These are phyloP conservation scores for Ectropis grisescens DNA, from an alignment of 1,140 invertebrate genomes.

Conservation along the genomic window DNA sequence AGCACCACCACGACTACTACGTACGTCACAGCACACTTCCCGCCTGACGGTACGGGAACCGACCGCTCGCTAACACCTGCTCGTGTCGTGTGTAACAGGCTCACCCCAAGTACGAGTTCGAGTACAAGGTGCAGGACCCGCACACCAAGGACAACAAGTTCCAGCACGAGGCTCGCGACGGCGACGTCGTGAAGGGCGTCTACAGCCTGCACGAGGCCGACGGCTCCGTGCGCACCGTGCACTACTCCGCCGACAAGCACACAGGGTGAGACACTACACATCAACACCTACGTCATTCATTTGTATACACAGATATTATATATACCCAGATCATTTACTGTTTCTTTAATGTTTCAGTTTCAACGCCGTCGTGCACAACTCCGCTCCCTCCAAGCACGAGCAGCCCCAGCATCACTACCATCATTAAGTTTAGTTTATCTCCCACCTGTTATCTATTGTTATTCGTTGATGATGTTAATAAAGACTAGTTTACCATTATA, in stretches of 20 bases:
- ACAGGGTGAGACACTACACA: too few species aligned
- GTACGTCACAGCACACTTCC: conserved; percentile 2
- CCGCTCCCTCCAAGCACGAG: conserved; percentile 16
- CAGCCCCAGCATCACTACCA: conserved; percentile 15
- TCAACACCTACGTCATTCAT: too few species aligned
- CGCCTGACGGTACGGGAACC: too few species aligned
- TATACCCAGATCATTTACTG: too few species aligned
- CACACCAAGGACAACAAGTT: conserved; percentile 73
- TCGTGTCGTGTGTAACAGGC: too few species aligned
- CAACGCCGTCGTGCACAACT: conserved; percentile 24
- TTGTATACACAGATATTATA: too few species aligned
- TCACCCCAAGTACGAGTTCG: conserved; percentile 72
- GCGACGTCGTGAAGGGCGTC: conserved; percentile 71
- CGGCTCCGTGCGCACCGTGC: conserved; percentile 69
- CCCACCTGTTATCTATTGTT: too few species aligned
- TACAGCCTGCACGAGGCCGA: conserved; percentile 72
- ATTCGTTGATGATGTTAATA: too few species aligned
- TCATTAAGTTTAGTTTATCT: too few species aligned
- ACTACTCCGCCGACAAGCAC: conserved; percentile 68
- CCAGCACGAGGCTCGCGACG: conserved; percentile 72
- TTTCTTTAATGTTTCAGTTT: too few species aligned
- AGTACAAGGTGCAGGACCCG: conserved; percentile 73
- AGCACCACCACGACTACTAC: conserved; percentile 6
- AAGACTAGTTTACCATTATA: too few species aligned
- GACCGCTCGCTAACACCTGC: too few species aligned